Percentiles rank a stretch among this genome's conserved stretches.
Conservation (phyloP, 2,888 invertebrate genomes). For the Tetragonisca angustula region DNA sequence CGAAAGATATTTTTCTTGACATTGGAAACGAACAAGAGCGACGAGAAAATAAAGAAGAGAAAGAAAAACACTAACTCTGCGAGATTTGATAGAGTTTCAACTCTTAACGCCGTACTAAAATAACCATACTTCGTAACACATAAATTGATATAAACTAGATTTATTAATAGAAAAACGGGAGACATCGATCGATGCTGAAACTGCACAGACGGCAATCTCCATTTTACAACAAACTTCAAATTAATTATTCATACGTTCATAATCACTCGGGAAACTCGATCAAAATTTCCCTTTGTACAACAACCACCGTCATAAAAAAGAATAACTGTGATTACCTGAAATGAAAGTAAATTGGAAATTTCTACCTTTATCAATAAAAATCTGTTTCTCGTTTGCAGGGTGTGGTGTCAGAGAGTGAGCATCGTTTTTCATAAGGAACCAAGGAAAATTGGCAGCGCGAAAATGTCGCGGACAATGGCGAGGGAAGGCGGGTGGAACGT, state of each 20-base stretch:
- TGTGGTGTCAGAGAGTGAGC: neutral
- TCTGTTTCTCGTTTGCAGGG: neutral
- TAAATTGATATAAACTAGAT: slow-evolving; percentile 39
- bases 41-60: neutral
- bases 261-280: neutral
- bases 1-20: no score
- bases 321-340: no score
- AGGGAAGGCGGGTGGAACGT: slow-evolving; percentile 32
- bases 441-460: neutral
- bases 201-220: neutral
- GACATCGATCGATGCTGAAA: slow-evolving; percentile 45
- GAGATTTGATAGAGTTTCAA: neutral
- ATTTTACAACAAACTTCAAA: neutral
- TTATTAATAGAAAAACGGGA: slow-evolving; percentile 52
- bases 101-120: slow-evolving; percentile 3
- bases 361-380: neutral
- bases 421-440: neutral
- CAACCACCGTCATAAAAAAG: neutral
- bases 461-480: slow-evolving; percentile 11
- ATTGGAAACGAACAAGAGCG: neutral
- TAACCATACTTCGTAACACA: slow-evolving; percentile 13
- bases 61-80: no score
- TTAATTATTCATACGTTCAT: neutral
- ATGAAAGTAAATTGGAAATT: neutral
- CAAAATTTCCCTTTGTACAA: neutral